Conservation (phyloP, 2,888 invertebrate genomes). For the Emmelina monodactyla region DNA sequence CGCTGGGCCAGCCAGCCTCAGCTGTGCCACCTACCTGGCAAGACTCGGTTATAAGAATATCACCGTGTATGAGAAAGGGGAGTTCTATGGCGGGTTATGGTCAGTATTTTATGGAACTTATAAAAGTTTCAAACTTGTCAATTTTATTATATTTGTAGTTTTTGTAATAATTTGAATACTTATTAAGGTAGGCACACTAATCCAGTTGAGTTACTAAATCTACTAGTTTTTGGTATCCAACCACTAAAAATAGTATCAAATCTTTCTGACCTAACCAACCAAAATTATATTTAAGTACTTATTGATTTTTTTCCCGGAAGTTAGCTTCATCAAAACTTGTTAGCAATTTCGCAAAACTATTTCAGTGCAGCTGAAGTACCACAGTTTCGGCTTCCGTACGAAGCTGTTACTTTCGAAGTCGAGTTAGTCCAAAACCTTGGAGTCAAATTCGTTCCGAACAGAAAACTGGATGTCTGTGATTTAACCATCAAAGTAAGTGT, state of each 20-base stretch:
- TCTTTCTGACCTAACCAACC: too few relatives aligned
- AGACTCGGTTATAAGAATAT: constrained; percentile 93
- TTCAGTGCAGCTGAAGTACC: constrained; percentile 94
- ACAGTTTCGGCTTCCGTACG: constrained; percentile 92
- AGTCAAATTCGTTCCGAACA: constrained; percentile 82
- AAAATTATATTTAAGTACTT: too few relatives aligned
- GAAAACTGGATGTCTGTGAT: constrained; percentile 74
- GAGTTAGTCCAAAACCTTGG: constrained; percentile 91
- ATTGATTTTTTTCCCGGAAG: too few relatives aligned
- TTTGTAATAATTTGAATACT: too few relatives aligned
- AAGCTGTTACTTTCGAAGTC: constrained; percentile 93
- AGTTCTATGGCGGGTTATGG: constrained; percentile 90
- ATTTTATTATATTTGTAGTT: too few relatives aligned
- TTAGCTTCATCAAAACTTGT: too few relatives aligned
- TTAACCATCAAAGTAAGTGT: constrained; percentile 74
- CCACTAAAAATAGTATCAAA: too few relatives aligned
- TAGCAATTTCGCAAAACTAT: constrained; percentile 18
- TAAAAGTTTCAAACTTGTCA: too few relatives aligned
- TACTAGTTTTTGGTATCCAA: too few relatives aligned
- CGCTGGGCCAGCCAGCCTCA: constrained; percentile 95
- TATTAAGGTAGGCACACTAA: too few relatives aligned
- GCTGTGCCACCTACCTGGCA: constrained; percentile 95
- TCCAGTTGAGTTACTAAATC: too few relatives aligned
- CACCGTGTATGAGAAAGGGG: constrained; percentile 90
- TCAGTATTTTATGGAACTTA: too few relatives aligned